These are phyloP conservation scores for Montipora capricornis DNA, from an alignment of 64 coral and sea anemone species.

Conservation along the genomic window DNA sequence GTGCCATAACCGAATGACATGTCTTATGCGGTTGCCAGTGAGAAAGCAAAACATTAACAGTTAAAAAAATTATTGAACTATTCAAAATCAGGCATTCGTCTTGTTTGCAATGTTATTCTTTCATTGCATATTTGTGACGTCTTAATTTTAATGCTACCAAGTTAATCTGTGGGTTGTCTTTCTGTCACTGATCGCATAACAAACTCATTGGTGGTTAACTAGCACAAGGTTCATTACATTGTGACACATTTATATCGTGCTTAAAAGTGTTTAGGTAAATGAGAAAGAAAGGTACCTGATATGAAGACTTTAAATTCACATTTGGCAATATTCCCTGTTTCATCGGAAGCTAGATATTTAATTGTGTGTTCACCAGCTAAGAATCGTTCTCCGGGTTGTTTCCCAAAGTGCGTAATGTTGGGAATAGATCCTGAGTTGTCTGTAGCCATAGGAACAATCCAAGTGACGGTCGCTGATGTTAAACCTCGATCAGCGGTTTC, in stretches of 20 bases:
- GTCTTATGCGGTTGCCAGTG: not conserved
- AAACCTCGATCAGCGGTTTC: slow-evolving; percentile 11
- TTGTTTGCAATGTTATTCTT: too few relatives aligned
- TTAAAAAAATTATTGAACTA: too few relatives aligned
- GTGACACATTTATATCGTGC: too few relatives aligned
- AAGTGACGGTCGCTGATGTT: not conserved
- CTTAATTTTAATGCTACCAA: too few relatives aligned
- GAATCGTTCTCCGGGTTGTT: slow-evolving; percentile 28
- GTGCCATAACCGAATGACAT: not conserved
- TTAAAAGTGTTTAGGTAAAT: too few relatives aligned
- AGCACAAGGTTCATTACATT: too few relatives aligned
- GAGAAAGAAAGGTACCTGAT: not conserved
- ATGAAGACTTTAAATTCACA: slow-evolving; percentile 43
- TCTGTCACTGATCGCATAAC: too few relatives aligned
- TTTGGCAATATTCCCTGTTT: slow-evolving; percentile 22
- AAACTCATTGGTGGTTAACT: too few relatives aligned
- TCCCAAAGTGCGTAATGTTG: slow-evolving; percentile 35
- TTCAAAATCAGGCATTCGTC: too few relatives aligned
- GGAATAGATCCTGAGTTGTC: slow-evolving; percentile 58
- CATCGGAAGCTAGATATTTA: slow-evolving; percentile 41
- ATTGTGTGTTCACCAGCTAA: slow-evolving; percentile 38
- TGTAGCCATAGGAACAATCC: slow-evolving; percentile 19
- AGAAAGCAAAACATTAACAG: too few relatives aligned
- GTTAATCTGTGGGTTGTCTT: too few relatives aligned
- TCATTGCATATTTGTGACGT: too few relatives aligned